These are phyloP conservation scores for Naso thynnoides DNA, from an alignment of 2,797 vertebrate species.

Conservation along the genomic window DNA sequence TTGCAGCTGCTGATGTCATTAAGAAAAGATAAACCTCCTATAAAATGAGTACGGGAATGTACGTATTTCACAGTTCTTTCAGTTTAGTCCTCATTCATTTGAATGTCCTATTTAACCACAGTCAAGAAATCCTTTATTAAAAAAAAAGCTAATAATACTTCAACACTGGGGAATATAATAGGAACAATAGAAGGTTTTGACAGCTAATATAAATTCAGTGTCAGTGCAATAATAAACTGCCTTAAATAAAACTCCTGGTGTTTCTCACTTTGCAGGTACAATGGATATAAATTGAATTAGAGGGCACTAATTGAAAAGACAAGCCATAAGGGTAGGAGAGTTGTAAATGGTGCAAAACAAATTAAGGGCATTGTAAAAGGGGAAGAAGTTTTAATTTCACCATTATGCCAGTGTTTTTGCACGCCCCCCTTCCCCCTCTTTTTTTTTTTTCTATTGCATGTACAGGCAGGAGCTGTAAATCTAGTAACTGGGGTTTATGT, in stretches of 20 bases:
- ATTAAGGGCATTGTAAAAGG: slow-evolving; percentile 55
- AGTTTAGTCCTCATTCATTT: slow-evolving; percentile 14
- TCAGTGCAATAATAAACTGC: slow-evolving; percentile 39
- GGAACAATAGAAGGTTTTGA: slow-evolving; percentile 38
- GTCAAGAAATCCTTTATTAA: slow-evolving; percentile 7
- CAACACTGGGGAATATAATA: slow-evolving; percentile 34
- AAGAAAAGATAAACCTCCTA: slow-evolving; percentile 4
- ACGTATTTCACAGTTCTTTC: not conserved
- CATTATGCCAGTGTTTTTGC: slow-evolving; percentile 44
- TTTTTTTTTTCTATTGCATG: slow-evolving; percentile 39
- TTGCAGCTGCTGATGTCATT: slow-evolving; percentile 26
- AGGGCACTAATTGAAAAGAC: slow-evolving; percentile 70
- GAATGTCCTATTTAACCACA: slow-evolving; percentile 21
- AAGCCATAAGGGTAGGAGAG: slow-evolving; percentile 43
- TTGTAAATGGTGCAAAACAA: slow-evolving; percentile 62
- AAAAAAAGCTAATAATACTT: slow-evolving; percentile 38
- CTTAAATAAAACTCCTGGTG: slow-evolving; percentile 31
- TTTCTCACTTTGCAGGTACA: slow-evolving; percentile 39
- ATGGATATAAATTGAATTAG: slow-evolving; percentile 63
- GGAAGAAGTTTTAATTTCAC: slow-evolving; percentile 67
- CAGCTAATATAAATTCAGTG: slow-evolving; percentile 38
- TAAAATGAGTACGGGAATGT: slow-evolving; percentile 6
- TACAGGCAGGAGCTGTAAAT: slow-evolving; percentile 68
- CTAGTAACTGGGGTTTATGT: slow-evolving; percentile 79
- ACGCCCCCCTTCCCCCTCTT: too few relatives aligned